phyloP scores from a whole-genome alignment of 2,113 vertebrate genomes.

The Menidia beryllina region DNA sequence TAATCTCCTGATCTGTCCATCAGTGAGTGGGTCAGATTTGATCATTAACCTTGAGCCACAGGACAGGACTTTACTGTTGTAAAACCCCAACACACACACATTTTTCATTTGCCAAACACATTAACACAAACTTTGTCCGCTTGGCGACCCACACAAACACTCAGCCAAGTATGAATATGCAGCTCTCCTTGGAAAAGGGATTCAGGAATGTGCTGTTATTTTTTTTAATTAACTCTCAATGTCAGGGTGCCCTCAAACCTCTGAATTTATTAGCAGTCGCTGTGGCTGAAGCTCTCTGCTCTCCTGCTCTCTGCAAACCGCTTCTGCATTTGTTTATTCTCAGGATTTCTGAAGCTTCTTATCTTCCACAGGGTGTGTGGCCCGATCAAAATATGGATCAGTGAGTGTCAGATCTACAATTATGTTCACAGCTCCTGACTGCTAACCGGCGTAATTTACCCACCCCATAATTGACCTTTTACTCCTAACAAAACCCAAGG shows the following conservation, averaged over 20 bases:
- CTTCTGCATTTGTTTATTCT: constrained; percentile 22
- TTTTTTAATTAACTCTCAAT: constrained; percentile 86
- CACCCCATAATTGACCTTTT: constrained; percentile 26
- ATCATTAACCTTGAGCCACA: constrained; percentile 76
- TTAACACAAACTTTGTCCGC: constrained; percentile 23
- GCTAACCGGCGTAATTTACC: constrained; percentile 18
- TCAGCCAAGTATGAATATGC: constrained; percentile 54
- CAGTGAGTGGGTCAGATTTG: constrained; percentile 79
- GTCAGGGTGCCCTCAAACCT: constrained; percentile 81
- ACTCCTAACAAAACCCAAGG: constrained; percentile 23
- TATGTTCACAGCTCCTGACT: constrained; percentile 24
- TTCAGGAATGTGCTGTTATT: constrained; percentile 73
- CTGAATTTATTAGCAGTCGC: constrained; percentile 65
- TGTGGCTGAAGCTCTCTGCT: constrained; percentile 24
- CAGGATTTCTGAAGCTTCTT: neutral
- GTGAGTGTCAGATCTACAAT: constrained; percentile 13
- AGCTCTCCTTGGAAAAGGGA: constrained; percentile 45
- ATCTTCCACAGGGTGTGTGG: neutral
- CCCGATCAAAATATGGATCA: constrained; percentile 14
- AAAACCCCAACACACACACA: constrained; percentile 33
- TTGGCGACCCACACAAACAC: constrained; percentile 32
- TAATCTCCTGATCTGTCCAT: constrained; percentile 78
- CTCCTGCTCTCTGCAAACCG: constrained; percentile 5
- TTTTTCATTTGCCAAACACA: constrained; percentile 35
- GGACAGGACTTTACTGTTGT: constrained; percentile 65